These are phyloP conservation scores for Pachliopta kotzebuea DNA, from an alignment of 2,888 invertebrate species.

Conservation along the genomic window DNA sequence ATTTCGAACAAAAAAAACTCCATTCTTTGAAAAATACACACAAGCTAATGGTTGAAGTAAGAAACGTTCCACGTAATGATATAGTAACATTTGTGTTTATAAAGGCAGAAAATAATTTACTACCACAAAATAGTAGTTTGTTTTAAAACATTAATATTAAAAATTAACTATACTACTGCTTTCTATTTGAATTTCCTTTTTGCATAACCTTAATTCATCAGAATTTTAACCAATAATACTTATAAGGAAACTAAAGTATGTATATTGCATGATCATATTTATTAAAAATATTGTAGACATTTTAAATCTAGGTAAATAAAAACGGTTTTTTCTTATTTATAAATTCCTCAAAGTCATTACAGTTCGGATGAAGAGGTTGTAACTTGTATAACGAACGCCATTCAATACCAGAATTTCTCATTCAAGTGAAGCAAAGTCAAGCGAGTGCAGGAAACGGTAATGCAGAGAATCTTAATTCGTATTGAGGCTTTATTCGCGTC, in stretches of 20 bases:
- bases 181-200: no score
- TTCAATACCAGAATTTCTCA: conserved; percentile 28
- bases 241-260: no score
- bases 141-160: background rate
- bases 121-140: background rate
- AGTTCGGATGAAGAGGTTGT: conserved; percentile 22
- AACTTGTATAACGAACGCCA: conserved; percentile 29
- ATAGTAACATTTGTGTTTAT: background rate
- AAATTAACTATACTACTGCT: no score
- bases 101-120: background rate
- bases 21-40: background rate
- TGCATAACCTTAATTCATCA: no score
- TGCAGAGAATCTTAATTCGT: conserved; percentile 30
- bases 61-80: conserved; percentile 1
- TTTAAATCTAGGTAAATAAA: background rate
- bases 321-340: background rate
- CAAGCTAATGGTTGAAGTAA: conserved; percentile 1
- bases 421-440: conserved; percentile 24
- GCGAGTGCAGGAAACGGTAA: conserved; percentile 26
- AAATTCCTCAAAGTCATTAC: conserved; percentile 23
- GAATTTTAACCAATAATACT: no score
- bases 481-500: conserved; percentile 25
- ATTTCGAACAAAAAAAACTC: conserved; percentile 14
- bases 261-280: background rate
- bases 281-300: background rate